Evolutionary conservation across 2,797 vertebrate genomes (phyloP).

Genomic region (Hipposideros larvatus): DNA sequence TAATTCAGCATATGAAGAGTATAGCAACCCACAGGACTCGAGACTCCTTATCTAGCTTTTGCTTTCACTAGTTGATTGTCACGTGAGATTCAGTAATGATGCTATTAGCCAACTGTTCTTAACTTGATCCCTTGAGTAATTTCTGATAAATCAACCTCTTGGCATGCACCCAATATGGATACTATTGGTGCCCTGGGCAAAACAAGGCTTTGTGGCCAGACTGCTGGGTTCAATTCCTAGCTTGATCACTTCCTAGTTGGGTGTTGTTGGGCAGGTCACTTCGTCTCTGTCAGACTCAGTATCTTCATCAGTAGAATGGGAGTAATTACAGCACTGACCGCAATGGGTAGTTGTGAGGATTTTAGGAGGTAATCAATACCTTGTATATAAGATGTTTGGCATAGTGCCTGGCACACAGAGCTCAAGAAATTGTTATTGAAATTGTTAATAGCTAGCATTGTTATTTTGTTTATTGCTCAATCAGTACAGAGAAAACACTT

Average conservation of each 20-base stretch:
- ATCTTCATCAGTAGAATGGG: not conserved
- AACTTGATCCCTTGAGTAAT: conserved; percentile 4
- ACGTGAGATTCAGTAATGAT: not conserved
- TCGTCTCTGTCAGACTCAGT: not conserved
- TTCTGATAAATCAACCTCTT: not conserved
- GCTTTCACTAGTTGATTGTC: not conserved
- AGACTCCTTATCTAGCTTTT: not conserved
- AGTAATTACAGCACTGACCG: not conserved
- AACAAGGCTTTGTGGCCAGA: not conserved
- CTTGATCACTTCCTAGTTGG: not conserved
- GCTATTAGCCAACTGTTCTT: not conserved
- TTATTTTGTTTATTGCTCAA: not conserved
- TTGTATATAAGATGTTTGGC: not conserved
- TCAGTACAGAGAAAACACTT: not conserved
- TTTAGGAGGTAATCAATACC: not conserved
- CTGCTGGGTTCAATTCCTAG: not conserved
- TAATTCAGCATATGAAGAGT: not conserved
- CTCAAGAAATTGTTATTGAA: not conserved
- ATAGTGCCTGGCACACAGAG: not conserved
- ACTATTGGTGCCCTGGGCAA: not conserved
- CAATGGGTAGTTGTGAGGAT: not conserved
- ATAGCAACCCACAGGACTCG: not conserved
- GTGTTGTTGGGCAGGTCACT: not conserved
- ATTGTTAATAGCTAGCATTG: not conserved
- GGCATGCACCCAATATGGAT: not conserved